Conservation (phyloP, 2,797 vertebrate species). For the Tolypeutes matacus region DNA sequence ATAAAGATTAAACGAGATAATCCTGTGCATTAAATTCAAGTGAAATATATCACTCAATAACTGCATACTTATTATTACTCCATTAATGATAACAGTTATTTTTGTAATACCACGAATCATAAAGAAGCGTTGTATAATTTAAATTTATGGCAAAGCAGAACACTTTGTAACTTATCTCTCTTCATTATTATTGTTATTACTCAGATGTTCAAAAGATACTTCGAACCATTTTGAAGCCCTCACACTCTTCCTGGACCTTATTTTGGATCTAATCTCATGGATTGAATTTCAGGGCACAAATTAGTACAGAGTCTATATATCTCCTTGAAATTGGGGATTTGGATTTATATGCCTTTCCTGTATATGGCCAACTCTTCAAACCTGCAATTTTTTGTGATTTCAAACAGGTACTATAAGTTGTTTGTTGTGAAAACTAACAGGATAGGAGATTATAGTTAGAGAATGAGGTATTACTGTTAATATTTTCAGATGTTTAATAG, state of each 20-base stretch:
- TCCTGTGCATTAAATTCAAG: not conserved
- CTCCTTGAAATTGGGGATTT: not conserved
- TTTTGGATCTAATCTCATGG: not conserved
- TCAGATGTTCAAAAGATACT: not conserved
- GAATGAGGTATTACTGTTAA: not conserved
- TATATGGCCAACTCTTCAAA: not conserved
- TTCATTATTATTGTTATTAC: not conserved
- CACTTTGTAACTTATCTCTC: not conserved
- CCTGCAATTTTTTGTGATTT: not conserved
- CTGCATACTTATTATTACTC: not conserved
- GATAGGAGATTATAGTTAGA: not conserved
- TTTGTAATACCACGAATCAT: constrained; percentile 29
- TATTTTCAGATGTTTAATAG: constrained; percentile 12
- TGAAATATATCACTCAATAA: not conserved
- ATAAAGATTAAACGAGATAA: not conserved
- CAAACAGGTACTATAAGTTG: not conserved
- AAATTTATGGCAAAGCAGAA: not conserved
- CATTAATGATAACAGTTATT: not conserved
- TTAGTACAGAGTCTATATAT: not conserved
- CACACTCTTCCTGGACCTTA: not conserved
- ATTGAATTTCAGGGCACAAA: not conserved
- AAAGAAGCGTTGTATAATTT: not conserved
- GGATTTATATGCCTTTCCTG: not conserved
- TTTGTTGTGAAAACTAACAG: not conserved
- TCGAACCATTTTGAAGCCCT: not conserved